Percentiles rank a stretch among this genome's conserved stretches.
Conservation (phyloP, 2,113 vertebrate genomes). For the Plecturocebus donacophilus region DNA sequence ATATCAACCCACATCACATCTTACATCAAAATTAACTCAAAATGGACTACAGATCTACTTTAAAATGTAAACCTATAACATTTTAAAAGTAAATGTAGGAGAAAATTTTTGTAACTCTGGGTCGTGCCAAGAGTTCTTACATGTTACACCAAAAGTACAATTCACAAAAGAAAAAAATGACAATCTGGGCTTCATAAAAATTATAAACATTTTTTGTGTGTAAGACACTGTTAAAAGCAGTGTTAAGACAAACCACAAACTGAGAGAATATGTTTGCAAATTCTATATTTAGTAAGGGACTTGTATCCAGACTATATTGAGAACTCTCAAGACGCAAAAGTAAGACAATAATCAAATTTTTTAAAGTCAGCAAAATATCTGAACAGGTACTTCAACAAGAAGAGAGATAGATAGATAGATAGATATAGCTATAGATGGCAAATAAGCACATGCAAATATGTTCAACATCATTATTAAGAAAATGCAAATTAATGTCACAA, state of each 20-base stretch:
- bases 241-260: neutral
- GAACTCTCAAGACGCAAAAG: neutral
- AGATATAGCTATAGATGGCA: neutral
- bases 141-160: too few relatives aligned
- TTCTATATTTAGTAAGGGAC: neutral
- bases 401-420: too few relatives aligned
- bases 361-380: neutral
- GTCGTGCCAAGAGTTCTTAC: too few relatives aligned
- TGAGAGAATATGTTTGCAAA: neutral
- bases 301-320: neutral
- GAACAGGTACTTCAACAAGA: neutral
- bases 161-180: neutral
- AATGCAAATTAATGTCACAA: neutral
- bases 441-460: neutral
- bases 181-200: neutral
- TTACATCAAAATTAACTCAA: neutral
- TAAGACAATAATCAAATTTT: neutral
- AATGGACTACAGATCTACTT: neutral
- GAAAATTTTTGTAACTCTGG: neutral
- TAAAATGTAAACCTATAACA: neutral
- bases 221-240: neutral
- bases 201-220: neutral
- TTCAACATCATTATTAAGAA: neutral
- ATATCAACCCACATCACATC: neutral
- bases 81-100: neutral